Evolutionary conservation across 2,888 invertebrate species (phyloP), one percentile per base, ranked within the genome.

Genomic region (Metopia argyrocephala): DNA sequence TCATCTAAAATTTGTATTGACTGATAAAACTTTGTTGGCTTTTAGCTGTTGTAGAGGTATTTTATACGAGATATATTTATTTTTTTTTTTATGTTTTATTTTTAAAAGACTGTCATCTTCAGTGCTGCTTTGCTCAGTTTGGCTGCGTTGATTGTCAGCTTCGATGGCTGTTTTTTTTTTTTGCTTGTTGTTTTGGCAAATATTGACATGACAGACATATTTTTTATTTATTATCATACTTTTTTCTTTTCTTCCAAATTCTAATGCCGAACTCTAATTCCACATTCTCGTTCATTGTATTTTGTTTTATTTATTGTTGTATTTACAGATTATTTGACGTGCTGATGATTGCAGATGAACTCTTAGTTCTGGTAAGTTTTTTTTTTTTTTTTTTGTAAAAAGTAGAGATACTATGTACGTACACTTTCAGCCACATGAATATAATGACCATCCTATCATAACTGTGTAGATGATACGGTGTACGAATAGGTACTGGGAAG

Each of bases 181-280:
- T 85, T 86, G 85, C 86, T 86, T 87, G 87, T 86, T 87, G 86
- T 85, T 15, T 6, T 87, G 85, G 86, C 87, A 86, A 87, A 87
- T 87, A 87, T 87, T 87, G 87, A 86, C 86, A 87, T 86, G 86
- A 84, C 87, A 87, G 87, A 86, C 12, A 12, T 87, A 87, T 80
- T 81, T 87, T 83, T 83, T 78, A 73, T 87, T 86, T 86, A 87
- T 76, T 64, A 78, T 73, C 78, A 76, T 64, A 57, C 38, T 18
- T 68, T 69, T 48, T 38, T 64, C 31, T 68, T 45, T 52, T 0
- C 20, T 64, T 18, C 56, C 15, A 27, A 20, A 38, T 38, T 38
- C 12, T 38, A 38, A 4, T 3, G 3, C 12, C 12, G 15, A 38
- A 38, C 38, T 18, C 27, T 62, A 18, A 25, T n/a, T 46, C n/a